Base-by-base conservation (phyloP, 2,113 vertebrate genomes). In the Nipponia nippon region DNA sequence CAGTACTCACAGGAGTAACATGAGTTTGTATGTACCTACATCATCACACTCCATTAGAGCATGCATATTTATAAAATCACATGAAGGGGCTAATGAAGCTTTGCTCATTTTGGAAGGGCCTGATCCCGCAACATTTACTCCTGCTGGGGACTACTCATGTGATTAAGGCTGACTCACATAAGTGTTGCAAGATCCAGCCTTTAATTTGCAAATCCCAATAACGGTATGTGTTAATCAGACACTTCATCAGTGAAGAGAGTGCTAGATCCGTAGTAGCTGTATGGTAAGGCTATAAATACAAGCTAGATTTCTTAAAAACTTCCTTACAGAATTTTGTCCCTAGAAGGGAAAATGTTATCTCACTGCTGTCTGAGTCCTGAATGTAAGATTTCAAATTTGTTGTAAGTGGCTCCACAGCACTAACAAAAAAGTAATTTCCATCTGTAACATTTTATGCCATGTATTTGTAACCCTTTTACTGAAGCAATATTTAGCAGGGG, bases 171-270 rank as follows among this genome's bases (percentile, higher is more conserved):
- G 96, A 95, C 84, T 96, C 94, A 96, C 3, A 6, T 26, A 83
- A 15, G 84, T 88, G 94, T 93, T 69, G 89, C 89, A 76, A 90
- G 96, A 95, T 88, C 79, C 89, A 97, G 93, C 17, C 93, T 97
- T 96, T 95, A 94, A 97, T 97, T 97, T 97, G 89, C 91, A 97
- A 97, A 96, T 97, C 95, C 95, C 97, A 96, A 87, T 73, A 97
- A 97, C 34, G 52, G 85, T 92, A 92, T 97, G 85, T 98, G 96
- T 96, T 94, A 97, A 95, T 86, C 95, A 97, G 96, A 91, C 90
- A 94, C 92, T 95, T 96, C 94, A 92, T 97, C 96, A 93, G 96
- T 96, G 87, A 77, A 93, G 80, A 96, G 93, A 95, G 75, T 95
- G 96, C 65, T 82, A 91, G 97, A 91, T 69, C 42, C 19, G 19